Evolutionary conservation across 2,113 vertebrate genomes (phyloP).

Genomic region (Peromyscus polionotus): DNA sequence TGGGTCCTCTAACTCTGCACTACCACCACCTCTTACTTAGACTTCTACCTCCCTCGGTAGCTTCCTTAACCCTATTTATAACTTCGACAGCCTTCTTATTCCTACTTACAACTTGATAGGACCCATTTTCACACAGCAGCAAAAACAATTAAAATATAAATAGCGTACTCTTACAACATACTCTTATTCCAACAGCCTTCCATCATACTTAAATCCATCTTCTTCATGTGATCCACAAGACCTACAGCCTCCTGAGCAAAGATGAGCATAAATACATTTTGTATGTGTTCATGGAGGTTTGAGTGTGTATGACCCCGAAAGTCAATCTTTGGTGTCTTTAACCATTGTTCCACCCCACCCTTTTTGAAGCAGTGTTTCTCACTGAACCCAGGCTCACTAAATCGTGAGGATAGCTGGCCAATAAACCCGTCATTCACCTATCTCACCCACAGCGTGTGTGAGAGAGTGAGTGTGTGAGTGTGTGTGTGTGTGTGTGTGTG

Average conservation of each 20-base stretch:
- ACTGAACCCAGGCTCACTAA: background rate
- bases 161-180: constrained; percentile 14
- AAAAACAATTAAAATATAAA: constrained; percentile 54
- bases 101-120: background rate
- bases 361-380: background rate
- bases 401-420: background rate
- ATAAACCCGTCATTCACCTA: background rate
- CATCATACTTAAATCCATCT: background rate
- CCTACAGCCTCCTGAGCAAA: background rate
- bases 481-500: too few relatives aligned
- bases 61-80: background rate
- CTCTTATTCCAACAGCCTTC: background rate
- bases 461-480: too few relatives aligned
- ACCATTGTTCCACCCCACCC: background rate
- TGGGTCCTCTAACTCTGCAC: background rate
- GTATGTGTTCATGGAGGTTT: too few relatives aligned
- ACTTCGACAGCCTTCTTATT: background rate
- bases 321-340: background rate
- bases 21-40: background rate
- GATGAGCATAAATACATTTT: constrained; percentile 4
- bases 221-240: background rate
- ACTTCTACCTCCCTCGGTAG: background rate
- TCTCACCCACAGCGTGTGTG: background rate
- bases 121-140: background rate
- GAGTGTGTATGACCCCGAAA: background rate